Base-by-base conservation (phyloP, 1,140 invertebrate genomes). In the Goniozus legneri region DNA sequence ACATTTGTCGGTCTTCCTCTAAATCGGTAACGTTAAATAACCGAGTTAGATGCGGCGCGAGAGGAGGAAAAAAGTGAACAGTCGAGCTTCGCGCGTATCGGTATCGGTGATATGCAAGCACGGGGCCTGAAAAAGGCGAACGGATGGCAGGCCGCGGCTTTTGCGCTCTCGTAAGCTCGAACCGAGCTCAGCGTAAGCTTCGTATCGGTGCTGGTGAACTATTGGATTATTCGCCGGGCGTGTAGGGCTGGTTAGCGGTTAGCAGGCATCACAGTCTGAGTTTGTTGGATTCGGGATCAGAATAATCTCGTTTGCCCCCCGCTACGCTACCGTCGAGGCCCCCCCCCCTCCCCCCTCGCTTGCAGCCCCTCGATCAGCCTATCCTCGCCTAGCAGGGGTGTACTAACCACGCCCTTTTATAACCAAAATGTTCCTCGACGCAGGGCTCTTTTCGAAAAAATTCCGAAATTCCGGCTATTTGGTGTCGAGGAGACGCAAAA, bases 261-360 rank as follows among this genome's bases (percentile, higher is more conserved):
- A 71, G 62, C 66, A 60, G 71, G 68, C 63, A 73, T 73, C 71
- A n/a, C n/a, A 54, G 53, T 47, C 47, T 63, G 61, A 69, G 69
- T 75, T 75, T 74, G 67, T 75, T 67, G 73, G 71, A 74, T 76
- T 76, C 73, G 66, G 73, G 71, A 76, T 76, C 71, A 74, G 60
- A 67, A 59, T 75, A 75, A 76, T 76, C 73, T 76, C 68, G 67
- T 76, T 76, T 76, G 71, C 47, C 56, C 54, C 51, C n/a, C n/a
- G n/a, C n/a, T n/a, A n/a, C n/a, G n/a, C n/a, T n/a, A n/a, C n/a
- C n/a, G n/a, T n/a, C n/a, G n/a, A n/a, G n/a, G n/a, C n/a, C n/a
- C n/a, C 56, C 56, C 48, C 40, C 32, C 24, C 41, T 39, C 31
- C 42, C 42, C 20, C 34, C 44, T n/a, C n/a, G 22, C 3, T 30